Percentiles rank a stretch among this genome's conserved stretches.
Conservation (phyloP, 2,797 vertebrate species). For the Octomys mimax region DNA sequence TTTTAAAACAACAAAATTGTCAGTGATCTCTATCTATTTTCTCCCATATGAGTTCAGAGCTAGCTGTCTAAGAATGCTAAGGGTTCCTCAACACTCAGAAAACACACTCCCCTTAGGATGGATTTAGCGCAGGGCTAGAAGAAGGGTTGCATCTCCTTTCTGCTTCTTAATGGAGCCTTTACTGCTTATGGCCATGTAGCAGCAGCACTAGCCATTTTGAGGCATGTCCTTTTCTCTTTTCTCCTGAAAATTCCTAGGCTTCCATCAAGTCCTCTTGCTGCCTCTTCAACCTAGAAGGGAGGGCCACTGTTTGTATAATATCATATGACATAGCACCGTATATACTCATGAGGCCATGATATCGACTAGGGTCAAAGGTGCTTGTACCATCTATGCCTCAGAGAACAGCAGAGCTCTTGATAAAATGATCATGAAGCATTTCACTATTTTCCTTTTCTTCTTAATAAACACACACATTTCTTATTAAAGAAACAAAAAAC, state of each 20-base stretch:
- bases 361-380: fast-evolving
- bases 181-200: fast-evolving
- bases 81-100: fast-evolving
- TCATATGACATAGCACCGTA: fast-evolving
- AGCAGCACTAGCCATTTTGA: fast-evolving
- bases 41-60: not conserved
- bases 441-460: not conserved
- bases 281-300: not conserved
- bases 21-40: not conserved
- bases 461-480: not conserved
- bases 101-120: fast-evolving
- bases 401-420: fast-evolving
- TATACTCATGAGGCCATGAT: fast-evolving
- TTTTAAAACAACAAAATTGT: not conserved
- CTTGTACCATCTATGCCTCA: fast-evolving
- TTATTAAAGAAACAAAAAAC: not conserved
- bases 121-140: fast-evolving
- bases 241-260: not conserved
- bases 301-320: not conserved
- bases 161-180: fast-evolving
- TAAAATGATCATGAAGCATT: not conserved
- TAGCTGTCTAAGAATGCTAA: not conserved
- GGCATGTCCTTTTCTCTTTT: not conserved
- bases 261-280: not conserved
- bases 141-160: fast-evolving